Evolutionary conservation across 2,797 vertebrate species (phyloP).

Genomic region (Coregonus ussuriensis): DNA sequence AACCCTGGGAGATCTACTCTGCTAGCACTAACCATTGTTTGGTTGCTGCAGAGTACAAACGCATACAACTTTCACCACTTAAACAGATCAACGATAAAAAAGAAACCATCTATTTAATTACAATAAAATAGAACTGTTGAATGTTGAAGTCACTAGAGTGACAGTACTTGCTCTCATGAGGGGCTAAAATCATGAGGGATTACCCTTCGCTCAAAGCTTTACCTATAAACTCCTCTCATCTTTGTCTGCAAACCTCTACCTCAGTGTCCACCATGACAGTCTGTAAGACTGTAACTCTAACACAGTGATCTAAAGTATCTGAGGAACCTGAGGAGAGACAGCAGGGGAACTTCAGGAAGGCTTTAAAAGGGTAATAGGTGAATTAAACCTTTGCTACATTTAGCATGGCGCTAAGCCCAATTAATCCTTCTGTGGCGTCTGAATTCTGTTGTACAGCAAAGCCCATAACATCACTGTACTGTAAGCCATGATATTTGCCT

Average conservation of each 20-base stretch:
- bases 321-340: not conserved
- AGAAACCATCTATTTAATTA: not conserved
- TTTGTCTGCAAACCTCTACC: not conserved
- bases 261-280: not conserved
- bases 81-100: not conserved
- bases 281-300: not conserved
- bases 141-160: not conserved
- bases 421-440: conserved; percentile 1
- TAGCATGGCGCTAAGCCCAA: not conserved
- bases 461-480: not conserved
- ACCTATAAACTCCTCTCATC: not conserved
- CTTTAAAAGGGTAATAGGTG: not conserved
- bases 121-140: conserved; percentile 5
- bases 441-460: not conserved
- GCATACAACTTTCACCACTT: not conserved
- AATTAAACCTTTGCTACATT: conserved; percentile 1
- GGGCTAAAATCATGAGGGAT: not conserved
- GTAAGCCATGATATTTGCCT: conserved; percentile 3
- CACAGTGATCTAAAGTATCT: not conserved
- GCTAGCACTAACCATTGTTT: not conserved
- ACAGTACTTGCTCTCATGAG: not conserved
- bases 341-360: not conserved
- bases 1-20: conserved; percentile 19
- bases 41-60: not conserved
- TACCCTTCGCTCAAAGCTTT: not conserved